Evolutionary conservation across 2,797 vertebrate species (phyloP).

Genomic region (Heterohyrax brucei): DNA sequence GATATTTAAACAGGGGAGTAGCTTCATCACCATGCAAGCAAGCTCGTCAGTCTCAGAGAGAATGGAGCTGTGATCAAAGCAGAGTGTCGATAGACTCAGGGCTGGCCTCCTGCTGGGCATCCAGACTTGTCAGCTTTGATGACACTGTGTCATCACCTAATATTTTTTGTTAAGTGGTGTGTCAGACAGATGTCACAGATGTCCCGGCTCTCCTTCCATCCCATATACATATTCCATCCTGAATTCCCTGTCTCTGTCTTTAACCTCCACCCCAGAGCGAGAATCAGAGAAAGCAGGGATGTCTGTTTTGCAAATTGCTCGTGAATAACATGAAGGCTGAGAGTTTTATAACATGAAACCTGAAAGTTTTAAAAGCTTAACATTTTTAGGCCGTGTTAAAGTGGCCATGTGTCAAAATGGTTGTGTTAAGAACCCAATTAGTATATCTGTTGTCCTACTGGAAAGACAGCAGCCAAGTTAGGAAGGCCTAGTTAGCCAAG

Average conservation of each 20-base stretch:
- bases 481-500: neutral
- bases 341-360: neutral
- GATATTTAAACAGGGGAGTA: neutral
- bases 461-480: neutral
- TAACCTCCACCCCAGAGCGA: neutral
- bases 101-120: neutral
- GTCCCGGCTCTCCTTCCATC: neutral
- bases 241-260: neutral
- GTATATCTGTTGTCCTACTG: neutral
- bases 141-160: neutral
- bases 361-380: neutral
- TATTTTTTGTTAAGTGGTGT: neutral
- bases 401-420: neutral
- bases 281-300: neutral
- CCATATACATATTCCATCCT: neutral
- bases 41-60: neutral
- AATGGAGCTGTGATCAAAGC: neutral
- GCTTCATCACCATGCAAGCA: neutral
- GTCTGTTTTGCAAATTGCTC: neutral
- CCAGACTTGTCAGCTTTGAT: neutral
- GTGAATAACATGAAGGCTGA: neutral
- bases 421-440: neutral
- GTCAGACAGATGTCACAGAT: too few relatives aligned
- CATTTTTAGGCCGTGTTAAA: neutral
- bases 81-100: neutral